These are phyloP conservation scores for Calephelis virginiensis DNA, from an alignment of 1,140 invertebrate genomes.

Conservation along the genomic window DNA sequence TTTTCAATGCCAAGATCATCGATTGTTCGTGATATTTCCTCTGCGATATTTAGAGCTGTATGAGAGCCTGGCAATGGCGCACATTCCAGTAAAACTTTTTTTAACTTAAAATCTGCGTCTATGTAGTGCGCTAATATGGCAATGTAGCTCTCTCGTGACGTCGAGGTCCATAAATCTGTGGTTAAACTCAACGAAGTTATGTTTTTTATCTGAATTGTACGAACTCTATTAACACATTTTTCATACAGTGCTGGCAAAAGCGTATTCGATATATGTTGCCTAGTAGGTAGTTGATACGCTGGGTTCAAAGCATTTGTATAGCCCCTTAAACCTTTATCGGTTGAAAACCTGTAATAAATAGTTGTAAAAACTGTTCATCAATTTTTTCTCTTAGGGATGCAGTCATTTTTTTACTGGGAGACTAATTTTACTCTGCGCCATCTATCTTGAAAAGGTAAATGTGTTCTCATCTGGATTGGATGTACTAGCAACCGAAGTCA, in stretches of 20 bases:
- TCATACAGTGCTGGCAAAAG: conserved; percentile 1
- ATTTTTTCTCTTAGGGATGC: neutral
- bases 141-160: neutral
- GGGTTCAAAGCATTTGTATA: conserved; percentile 1
- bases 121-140: conserved; percentile 5
- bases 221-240: neutral
- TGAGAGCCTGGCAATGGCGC: conserved; percentile 17
- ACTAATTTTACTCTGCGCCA: neutral
- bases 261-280: neutral
- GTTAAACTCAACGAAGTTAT: neutral
- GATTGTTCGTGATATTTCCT: conserved; percentile 15
- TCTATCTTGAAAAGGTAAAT: neutral
- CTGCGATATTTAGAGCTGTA: conserved; percentile 18
- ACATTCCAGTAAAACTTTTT: conserved; percentile 21
- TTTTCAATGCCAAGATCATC: conserved; percentile 7
- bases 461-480: neutral
- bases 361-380: no score
- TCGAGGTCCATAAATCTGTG: neutral
- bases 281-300: neutral
- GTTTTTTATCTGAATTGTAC: neutral
- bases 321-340: conserved; percentile 1
- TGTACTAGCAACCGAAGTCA: neutral
- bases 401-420: neutral
- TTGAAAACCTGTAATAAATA: no score
- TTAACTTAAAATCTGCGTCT: conserved; percentile 9